These are phyloP conservation scores for Pangasianodon hypophthalmus DNA, from an alignment of 2,113 vertebrate genomes.

Conservation along the genomic window DNA sequence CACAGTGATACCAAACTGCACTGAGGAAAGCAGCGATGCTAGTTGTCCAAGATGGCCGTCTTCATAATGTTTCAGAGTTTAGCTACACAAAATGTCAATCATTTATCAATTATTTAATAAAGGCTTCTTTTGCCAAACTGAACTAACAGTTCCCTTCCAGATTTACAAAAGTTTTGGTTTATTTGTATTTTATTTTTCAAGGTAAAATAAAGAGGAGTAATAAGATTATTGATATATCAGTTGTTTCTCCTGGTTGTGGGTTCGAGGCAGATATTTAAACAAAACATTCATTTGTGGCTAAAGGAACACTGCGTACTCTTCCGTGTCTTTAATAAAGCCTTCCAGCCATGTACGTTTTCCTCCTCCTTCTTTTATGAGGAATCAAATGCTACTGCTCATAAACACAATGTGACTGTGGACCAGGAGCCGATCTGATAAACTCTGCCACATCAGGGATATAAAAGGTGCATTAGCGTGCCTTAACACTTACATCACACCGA, in stretches of 20 bases:
- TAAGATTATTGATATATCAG: not conserved
- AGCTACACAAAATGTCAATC: not conserved
- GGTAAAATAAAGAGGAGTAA: not conserved
- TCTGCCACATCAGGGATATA: not conserved
- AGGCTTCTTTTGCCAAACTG: too few relatives aligned
- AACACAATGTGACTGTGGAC: not conserved
- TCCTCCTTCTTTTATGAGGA: not conserved
- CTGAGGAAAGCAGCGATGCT: not conserved
- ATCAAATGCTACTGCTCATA: not conserved
- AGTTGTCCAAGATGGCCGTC: not conserved
- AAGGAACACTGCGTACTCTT: not conserved
- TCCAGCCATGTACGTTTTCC: not conserved
- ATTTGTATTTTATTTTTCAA: not conserved
- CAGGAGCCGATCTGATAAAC: not conserved
- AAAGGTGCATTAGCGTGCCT: not conserved
- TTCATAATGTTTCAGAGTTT: not conserved
- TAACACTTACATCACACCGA: not conserved
- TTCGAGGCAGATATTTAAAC: not conserved
- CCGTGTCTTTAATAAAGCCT: not conserved
- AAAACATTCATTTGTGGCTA: not conserved
- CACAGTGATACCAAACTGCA: not conserved
- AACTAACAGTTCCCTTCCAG: too few relatives aligned
- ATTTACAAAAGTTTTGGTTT: not conserved
- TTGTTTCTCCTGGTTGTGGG: not conserved
- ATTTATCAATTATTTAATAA: not conserved